A percentile compares a stretch with the other conserved stretches of the same genome.
Evolutionary conservation across 2,797 vertebrate species (phyloP).

Genomic region (Borostomias antarcticus): DNA sequence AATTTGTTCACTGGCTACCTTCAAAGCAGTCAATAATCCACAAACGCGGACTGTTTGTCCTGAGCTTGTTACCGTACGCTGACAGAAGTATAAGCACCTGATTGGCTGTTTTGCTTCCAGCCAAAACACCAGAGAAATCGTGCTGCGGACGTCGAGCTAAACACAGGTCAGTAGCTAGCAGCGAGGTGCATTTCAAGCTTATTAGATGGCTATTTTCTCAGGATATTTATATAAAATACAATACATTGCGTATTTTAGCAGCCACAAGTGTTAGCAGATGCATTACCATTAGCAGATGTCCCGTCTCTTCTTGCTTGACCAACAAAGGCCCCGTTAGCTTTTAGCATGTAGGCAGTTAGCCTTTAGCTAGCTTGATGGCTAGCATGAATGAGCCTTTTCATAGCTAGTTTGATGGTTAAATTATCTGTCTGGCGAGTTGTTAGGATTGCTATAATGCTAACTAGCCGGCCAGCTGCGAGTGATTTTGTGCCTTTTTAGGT

Average conservation of each 20-base stretch:
- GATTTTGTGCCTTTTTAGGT: no score
- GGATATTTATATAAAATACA: background rate
- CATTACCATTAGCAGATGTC: background rate
- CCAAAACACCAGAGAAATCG: constrained; percentile 20
- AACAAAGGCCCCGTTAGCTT: background rate
- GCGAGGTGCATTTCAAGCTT: constrained; percentile 45
- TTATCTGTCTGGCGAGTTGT: no score
- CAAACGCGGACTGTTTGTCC: constrained; percentile 40
- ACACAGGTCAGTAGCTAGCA: constrained; percentile 13
- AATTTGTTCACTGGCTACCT: no score
- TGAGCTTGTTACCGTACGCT: constrained; percentile 43
- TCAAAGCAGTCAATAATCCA: background rate
- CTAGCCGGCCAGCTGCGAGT: background rate
- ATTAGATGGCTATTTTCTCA: background rate
- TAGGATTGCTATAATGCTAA: background rate
- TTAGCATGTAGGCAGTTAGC: constrained; percentile 12
- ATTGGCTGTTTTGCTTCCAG: constrained; percentile 50
- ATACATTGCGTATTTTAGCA: no score
- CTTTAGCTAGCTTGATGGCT: constrained; percentile 27
- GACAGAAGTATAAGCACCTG: constrained; percentile 14
- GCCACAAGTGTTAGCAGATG: no score
- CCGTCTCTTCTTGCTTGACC: background rate
- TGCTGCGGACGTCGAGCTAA: constrained; percentile 30
- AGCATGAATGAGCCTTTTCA: background rate
- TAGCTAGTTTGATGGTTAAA: background rate